Conservation (phyloP, 2,888 invertebrate species). For the Xylota sylvarum region DNA sequence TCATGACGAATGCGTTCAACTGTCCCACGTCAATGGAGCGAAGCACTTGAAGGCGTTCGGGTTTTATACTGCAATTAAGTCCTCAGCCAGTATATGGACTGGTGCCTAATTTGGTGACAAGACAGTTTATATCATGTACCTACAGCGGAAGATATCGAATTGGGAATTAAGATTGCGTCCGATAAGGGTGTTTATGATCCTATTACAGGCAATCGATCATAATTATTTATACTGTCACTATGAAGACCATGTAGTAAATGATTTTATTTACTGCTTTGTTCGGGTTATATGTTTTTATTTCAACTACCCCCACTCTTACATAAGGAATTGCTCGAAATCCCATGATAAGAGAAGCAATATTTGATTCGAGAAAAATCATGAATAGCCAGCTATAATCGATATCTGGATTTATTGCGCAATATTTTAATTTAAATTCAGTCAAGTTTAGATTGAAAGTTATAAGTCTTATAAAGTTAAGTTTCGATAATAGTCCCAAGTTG, state of each 20-base stretch:
- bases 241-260: not conserved
- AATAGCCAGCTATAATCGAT: too few relatives aligned
- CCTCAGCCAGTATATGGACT: not conserved
- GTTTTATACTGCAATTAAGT: conserved; percentile 54
- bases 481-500: too few relatives aligned
- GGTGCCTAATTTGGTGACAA: not conserved
- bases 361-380: not conserved
- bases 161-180: conserved; percentile 1
- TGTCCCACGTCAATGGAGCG: conserved; percentile 1
- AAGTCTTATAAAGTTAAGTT: too few relatives aligned
- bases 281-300: not conserved
- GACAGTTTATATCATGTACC: conserved; percentile 11
- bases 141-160: conserved; percentile 10
- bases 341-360: not conserved
- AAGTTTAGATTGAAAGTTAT: too few relatives aligned
- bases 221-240: conserved; percentile 6
- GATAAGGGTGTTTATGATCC: conserved; percentile 24
- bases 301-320: not conserved
- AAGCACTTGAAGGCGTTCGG: not conserved
- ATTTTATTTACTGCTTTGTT: conserved; percentile 8
- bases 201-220: conserved; percentile 8
- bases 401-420: too few relatives aligned
- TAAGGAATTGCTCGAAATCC: not conserved
- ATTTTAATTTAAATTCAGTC: too few relatives aligned
- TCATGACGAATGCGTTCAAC: conserved; percentile 8